phyloP scores from a whole-genome alignment of 2,113 vertebrate genomes.

The Noctilio leporinus region DNA sequence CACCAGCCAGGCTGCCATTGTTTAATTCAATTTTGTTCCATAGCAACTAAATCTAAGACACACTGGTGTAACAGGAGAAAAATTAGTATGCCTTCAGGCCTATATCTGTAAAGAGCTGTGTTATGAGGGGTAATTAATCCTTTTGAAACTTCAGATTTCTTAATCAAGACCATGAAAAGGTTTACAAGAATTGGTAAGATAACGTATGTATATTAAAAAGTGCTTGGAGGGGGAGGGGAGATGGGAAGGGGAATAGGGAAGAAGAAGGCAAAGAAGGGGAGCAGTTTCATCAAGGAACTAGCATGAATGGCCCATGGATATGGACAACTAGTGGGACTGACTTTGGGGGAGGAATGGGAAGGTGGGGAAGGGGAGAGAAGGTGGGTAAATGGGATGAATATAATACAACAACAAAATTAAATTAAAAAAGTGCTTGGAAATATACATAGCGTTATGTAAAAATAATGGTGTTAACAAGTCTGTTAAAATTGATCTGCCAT shows the following conservation, averaged over 20 bases:
- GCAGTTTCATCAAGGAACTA: too few species aligned
- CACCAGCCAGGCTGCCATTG: too few species aligned
- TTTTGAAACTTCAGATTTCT: background rate
- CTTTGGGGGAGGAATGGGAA: too few species aligned
- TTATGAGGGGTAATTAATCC: background rate
- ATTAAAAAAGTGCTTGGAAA: background rate
- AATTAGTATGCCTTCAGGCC: background rate
- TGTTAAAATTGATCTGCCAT: background rate
- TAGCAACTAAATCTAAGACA: background rate
- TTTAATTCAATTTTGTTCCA: background rate
- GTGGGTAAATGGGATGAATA: too few species aligned
- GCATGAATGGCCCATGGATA: too few species aligned
- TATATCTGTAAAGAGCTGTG: background rate
- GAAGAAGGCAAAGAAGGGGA: too few species aligned
- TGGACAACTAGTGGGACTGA: too few species aligned
- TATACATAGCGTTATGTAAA: background rate
- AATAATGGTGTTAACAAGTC: background rate
- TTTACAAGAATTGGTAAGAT: background rate
- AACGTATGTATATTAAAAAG: background rate
- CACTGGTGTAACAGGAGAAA: background rate
- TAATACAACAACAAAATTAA: too few species aligned
- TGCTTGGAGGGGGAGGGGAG: too few species aligned
- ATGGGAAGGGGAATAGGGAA: too few species aligned
- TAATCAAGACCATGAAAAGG: background rate
- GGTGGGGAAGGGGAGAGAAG: too few species aligned